Base-by-base conservation (phyloP, 2,113 vertebrate species). In the Rhinichthys klamathensis region DNA sequence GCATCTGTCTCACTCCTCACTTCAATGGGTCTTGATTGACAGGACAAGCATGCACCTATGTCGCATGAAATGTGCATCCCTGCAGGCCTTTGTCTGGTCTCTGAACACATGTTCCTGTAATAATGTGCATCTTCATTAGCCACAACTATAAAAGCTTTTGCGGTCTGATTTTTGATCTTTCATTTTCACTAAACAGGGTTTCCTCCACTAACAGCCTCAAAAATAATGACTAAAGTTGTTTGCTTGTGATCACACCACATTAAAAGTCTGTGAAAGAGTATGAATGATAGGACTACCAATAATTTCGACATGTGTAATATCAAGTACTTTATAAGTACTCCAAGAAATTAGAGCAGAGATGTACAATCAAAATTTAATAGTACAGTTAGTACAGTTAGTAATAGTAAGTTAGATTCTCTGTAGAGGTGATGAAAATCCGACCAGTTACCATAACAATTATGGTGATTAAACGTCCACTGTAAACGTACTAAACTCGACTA, bases 121-220 rank as follows among this genome's bases (percentile, higher is more conserved):
- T 49, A 79, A 21, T 76, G n/a, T 46, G 76, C 67, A 69, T 85
- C 83, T 88, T 85, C 41, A 88, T 83, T 88, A 84, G 73, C 25
- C 44, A 46, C 16, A 27, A 41, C 41, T n/a, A n/a, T 10, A 76
- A 46, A 27, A 58, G 65, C 18, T 30, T 30, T 79, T 5, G 21
- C 13, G 18, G 83, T 56, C 30, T 73, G 16, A 85, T 23, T 6
- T 58, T 51, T 49, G 30, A 77, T 84, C 74, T 84, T 56, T 80
- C 0, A 72, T 32, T 35, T 56, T n/a, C 12, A 6, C 8, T 46
- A 49, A 80, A 63, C 6, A 44, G 58, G 60, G 41, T 65, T 80
- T 63, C 16, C 16, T 80, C 15, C 18, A 23, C 8, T 27, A 78
- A 41, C 49, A 77, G 30, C 8, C 9, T 21, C 0, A 38, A 35